Conservation (phyloP, 2,797 vertebrate genomes). For the Pseudochirops cupreus region DNA sequence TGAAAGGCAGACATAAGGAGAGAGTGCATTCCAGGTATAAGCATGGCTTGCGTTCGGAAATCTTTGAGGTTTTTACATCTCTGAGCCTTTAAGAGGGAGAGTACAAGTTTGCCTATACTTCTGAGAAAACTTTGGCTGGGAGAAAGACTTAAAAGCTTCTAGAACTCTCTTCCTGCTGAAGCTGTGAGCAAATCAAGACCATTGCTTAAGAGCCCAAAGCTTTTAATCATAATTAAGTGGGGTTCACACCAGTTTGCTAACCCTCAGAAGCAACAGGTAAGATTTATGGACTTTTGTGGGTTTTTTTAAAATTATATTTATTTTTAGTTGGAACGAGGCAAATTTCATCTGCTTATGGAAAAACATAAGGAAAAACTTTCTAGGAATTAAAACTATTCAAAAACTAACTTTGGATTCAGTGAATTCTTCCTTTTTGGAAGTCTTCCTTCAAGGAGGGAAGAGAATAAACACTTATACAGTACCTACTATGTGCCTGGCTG, state of each 20-base stretch:
- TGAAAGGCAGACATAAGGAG: neutral
- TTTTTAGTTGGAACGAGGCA: neutral
- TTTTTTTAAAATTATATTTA: neutral
- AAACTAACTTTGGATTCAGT: no score
- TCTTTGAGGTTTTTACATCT: neutral
- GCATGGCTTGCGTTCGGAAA: neutral
- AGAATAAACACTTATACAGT: no score
- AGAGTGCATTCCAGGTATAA: neutral
- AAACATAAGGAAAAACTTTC: no score
- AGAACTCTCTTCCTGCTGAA: neutral
- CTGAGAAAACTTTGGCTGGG: neutral
- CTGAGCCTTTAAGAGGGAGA: neutral
- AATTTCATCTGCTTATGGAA: no score
- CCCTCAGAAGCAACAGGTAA: neutral
- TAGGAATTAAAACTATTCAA: no score
- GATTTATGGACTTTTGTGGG: neutral
- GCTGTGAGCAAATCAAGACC: neutral
- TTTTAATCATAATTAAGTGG: neutral
- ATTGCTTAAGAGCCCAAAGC: neutral
- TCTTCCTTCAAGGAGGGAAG: no score
- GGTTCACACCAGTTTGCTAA: neutral
- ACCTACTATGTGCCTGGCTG: no score
- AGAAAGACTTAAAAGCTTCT: neutral
- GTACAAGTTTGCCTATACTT: neutral
- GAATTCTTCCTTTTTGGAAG: no score